Conservation (phyloP, 1,140 invertebrate genomes). For the Gryon sp. region DNA sequence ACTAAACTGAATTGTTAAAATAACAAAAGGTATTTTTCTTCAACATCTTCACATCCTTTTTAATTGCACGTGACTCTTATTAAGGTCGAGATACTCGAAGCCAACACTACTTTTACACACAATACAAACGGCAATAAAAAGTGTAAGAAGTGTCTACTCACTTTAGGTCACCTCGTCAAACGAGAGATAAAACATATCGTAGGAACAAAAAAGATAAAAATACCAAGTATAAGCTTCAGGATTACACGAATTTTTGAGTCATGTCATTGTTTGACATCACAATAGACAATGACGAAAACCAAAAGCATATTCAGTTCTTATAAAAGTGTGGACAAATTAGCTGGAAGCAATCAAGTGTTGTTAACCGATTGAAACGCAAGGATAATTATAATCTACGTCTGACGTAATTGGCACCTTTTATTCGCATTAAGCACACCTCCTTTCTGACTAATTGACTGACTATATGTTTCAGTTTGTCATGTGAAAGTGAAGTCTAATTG, state of each 20-base stretch:
- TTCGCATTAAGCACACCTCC: slow-evolving; percentile 35
- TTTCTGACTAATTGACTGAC: slow-evolving; percentile 28
- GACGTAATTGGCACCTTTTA: slow-evolving; percentile 51
- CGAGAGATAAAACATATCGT: too few relatives aligned
- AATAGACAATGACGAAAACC: slow-evolving; percentile 1
- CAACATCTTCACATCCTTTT: too few relatives aligned
- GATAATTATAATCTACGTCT: slow-evolving; percentile 24
- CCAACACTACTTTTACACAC: neutral
- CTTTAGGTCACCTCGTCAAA: neutral
- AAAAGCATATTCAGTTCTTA: neutral
- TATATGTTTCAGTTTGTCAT: slow-evolving; percentile 18
- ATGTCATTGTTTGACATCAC: slow-evolving; percentile 15
- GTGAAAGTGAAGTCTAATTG: slow-evolving; percentile 12
- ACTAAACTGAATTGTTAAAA: too few relatives aligned
- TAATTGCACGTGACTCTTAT: neutral
- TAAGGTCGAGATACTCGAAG: neutral
- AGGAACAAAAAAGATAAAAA: too few relatives aligned
- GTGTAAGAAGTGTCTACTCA: neutral
- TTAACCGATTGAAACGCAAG: slow-evolving; percentile 30
- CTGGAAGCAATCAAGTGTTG: slow-evolving; percentile 2
- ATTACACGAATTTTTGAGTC: too few relatives aligned
- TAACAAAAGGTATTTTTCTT: too few relatives aligned
- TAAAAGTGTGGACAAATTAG: slow-evolving; percentile 11
- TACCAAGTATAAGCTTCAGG: too few relatives aligned
- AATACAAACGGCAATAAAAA: slow-evolving; percentile 9